Evolutionary conservation across 2,113 vertebrate genomes (phyloP).

Genomic region (Lepisosteus osseus): DNA sequence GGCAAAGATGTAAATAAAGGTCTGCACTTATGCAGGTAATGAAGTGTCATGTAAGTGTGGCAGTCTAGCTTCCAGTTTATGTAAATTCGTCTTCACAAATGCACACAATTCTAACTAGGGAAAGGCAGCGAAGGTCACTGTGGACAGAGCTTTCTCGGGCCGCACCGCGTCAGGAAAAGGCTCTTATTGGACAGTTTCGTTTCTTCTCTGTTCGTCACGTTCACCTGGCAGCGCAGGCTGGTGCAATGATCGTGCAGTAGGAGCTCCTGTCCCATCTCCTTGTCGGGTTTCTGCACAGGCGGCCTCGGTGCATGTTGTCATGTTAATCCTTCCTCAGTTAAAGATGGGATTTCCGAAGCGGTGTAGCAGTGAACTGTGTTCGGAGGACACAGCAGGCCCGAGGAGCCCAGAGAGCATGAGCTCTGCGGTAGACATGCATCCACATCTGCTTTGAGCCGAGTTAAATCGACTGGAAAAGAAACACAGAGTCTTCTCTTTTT

Average conservation of each 20-base stretch:
- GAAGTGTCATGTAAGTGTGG: conserved; percentile 47
- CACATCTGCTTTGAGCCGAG: too few relatives aligned
- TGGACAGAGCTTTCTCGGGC: conserved; percentile 51
- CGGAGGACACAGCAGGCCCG: too few relatives aligned
- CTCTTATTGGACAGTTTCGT: conserved; percentile 29
- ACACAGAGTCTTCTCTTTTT: too few relatives aligned
- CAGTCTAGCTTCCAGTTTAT: conserved; percentile 40
- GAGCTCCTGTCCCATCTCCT: too few relatives aligned
- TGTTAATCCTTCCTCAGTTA: too few relatives aligned
- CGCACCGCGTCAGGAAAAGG: conserved; percentile 53
- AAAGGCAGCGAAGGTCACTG: neutral
- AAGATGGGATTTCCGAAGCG: too few relatives aligned
- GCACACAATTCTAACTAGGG: conserved; percentile 18
- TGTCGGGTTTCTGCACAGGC: too few relatives aligned
- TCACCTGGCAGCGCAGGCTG: conserved; percentile 22
- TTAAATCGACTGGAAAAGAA: too few relatives aligned
- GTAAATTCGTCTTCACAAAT: conserved; percentile 62
- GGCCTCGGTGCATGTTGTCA: neutral
- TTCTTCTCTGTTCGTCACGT: neutral
- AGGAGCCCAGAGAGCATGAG: too few relatives aligned
- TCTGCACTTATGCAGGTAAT: conserved; percentile 31
- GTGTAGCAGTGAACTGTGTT: too few relatives aligned
- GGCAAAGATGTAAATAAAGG: neutral
- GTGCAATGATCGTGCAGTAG: too few relatives aligned
- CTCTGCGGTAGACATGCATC: too few relatives aligned